These are phyloP conservation scores for Hapalemur alaotrensis DNA, from an alignment of 2,797 vertebrate genomes.

Conservation along the genomic window DNA sequence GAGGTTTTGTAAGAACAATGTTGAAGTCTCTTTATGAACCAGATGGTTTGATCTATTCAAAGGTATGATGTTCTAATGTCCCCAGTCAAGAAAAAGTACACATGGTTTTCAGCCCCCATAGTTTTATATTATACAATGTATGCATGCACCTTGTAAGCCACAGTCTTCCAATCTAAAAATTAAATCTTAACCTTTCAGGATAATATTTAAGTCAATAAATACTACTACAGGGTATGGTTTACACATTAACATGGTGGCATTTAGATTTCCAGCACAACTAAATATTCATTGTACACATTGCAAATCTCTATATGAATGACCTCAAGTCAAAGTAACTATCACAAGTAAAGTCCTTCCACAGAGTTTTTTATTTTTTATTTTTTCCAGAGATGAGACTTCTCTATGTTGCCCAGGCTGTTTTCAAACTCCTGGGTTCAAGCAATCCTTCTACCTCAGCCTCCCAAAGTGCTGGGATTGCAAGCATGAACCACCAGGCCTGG, in stretches of 20 bases:
- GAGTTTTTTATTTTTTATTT: neutral
- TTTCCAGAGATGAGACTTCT: neutral
- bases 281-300: conserved; percentile 16
- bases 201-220: neutral
- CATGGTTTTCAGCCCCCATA: neutral
- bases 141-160: neutral
- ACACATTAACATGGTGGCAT: neutral
- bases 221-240: neutral
- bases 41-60: conserved; percentile 35
- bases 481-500: no score
- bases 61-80: conserved; percentile 13
- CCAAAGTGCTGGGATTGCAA: no score
- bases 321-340: conserved; percentile 31
- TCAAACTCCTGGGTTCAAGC: no score
- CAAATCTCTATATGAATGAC: neutral
- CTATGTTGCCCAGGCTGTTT: neutral
- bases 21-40: conserved; percentile 24
- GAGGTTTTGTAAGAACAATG: conserved; percentile 36
- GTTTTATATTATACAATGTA: neutral
- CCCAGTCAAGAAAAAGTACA: neutral
- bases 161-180: conserved; percentile 20
- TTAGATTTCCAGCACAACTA: conserved; percentile 22
- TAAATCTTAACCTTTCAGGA: neutral
- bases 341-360: neutral
- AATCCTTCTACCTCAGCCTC: no score